Evolutionary conservation across 2,113 vertebrate genomes (phyloP).

Genomic region (Philantomba maxwellii): DNA sequence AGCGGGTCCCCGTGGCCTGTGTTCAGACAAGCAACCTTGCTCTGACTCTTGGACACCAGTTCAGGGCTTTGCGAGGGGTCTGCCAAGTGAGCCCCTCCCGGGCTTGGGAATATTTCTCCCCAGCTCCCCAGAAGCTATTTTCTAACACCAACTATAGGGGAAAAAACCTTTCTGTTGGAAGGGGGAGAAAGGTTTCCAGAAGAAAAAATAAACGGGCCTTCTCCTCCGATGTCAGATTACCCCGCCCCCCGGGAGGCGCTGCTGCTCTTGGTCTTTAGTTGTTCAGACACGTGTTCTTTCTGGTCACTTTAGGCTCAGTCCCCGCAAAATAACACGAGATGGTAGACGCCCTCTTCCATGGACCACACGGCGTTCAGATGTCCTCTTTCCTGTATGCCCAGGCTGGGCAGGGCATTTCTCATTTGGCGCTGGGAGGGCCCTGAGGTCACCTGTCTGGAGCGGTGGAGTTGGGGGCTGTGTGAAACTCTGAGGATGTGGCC

Average conservation of each 20-base stretch:
- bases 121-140: slow-evolving; percentile 16
- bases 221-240: not conserved
- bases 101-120: not conserved
- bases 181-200: not conserved
- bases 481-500: not conserved
- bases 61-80: not conserved
- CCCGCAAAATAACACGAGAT: slow-evolving; percentile 75
- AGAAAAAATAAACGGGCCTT: not conserved
- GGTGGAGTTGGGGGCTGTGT: not conserved
- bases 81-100: not conserved
- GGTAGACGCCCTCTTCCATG: slow-evolving; percentile 67
- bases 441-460: not conserved
- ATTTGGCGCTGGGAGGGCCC: slow-evolving; percentile 22
- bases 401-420: slow-evolving; percentile 1
- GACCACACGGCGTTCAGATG: not conserved
- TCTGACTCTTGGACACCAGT: not conserved
- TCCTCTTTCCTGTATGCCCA: not conserved
- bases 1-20: not conserved
- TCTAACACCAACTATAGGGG: slow-evolving; percentile 1
- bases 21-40: fast-evolving
- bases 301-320: slow-evolving; percentile 76
- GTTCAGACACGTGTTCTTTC: slow-evolving; percentile 32
- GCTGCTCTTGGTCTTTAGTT: not conserved
- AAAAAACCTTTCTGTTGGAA: not conserved
- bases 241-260: not conserved